Base-by-base conservation (phyloP, 2,888 invertebrate genomes). In the Ramazzottius varieornatus region DNA sequence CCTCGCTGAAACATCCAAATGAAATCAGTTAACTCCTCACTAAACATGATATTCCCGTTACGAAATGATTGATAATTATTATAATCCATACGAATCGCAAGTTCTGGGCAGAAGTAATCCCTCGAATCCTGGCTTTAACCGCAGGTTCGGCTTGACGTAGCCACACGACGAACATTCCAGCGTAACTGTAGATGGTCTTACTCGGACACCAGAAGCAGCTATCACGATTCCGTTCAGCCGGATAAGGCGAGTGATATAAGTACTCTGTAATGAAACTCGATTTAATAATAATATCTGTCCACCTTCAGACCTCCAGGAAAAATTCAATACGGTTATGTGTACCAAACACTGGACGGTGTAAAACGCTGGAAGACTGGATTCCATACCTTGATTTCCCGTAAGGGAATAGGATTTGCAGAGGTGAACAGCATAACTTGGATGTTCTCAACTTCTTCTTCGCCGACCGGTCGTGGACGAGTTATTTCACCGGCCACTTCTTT, bases 401-500 rank as follows among this genome's bases (percentile, higher is more conserved):
- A 80, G 70, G 83, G 83, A 63, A 83, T 81, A 8, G 91, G 83
- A 79, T 86, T 83, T 1, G 88, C 85, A 76, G 86, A 86, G 0
- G 91, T 92, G 13, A 83, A 82, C 4, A 96, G 76, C 71, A 91
- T 81, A 63, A 96, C 83, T 78, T 98, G 98, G 71, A 98, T 86
- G 73, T 93, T 90, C 74, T 91, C 84, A 46, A 94, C 81, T 67
- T 84, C 82, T 71, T 91, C 88, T 71, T 93, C 90, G 0, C 86
- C 88, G 72, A 86, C 85, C 0, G 91, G 88, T 66, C 94, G 81
- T 0, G 96, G 94, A 16, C 86, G 82, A 24, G 94, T 96, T 32
- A 99, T 80, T 78, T 96, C 96, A 82, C 96, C 94, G 0, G 89
- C 96, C 63, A 93, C 86, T 77, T 94, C 93, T 75, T 84, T 88